Evolutionary conservation across 2,797 vertebrate genomes (phyloP).

Genomic region (Sebastolobus altivelis): DNA sequence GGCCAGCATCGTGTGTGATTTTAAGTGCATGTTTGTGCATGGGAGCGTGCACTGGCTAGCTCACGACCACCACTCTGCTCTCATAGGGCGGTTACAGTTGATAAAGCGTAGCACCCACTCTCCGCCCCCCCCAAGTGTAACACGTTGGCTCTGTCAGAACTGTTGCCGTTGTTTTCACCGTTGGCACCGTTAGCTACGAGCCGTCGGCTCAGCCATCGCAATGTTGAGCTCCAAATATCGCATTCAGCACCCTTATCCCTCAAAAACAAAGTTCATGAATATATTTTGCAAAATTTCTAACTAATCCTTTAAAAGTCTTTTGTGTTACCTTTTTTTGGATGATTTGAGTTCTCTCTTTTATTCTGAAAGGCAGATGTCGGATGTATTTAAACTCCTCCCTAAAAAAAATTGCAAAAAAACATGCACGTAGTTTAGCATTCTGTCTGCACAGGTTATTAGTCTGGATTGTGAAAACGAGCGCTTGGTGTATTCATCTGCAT

Average conservation of each 20-base stretch:
- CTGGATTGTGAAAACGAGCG: neutral
- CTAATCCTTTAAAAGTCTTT: neutral
- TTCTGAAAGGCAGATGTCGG: neutral
- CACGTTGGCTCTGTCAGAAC: too few species aligned
- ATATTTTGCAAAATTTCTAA: neutral
- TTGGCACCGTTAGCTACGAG: too few species aligned
- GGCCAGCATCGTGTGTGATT: too few species aligned
- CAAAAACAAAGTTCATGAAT: neutral
- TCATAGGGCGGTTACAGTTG: too few species aligned
- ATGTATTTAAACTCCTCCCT: too few species aligned
- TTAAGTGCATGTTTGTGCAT: too few species aligned
- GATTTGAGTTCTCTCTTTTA: neutral
- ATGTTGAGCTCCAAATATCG: neutral
- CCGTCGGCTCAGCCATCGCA: too few species aligned
- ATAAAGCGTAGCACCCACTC: too few species aligned
- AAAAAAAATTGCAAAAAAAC: neutral
- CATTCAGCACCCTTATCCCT: neutral
- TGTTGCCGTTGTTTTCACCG: too few species aligned
- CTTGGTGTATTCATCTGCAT: slow-evolving; percentile 8
- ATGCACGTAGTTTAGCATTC: neutral
- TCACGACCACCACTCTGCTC: too few species aligned
- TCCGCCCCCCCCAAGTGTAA: too few species aligned
- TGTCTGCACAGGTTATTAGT: neutral
- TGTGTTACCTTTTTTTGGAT: neutral
- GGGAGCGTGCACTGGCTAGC: too few species aligned